phyloP scores from a whole-genome alignment of 2,797 vertebrate genomes.

The Platyrinchus mystaceus region DNA sequence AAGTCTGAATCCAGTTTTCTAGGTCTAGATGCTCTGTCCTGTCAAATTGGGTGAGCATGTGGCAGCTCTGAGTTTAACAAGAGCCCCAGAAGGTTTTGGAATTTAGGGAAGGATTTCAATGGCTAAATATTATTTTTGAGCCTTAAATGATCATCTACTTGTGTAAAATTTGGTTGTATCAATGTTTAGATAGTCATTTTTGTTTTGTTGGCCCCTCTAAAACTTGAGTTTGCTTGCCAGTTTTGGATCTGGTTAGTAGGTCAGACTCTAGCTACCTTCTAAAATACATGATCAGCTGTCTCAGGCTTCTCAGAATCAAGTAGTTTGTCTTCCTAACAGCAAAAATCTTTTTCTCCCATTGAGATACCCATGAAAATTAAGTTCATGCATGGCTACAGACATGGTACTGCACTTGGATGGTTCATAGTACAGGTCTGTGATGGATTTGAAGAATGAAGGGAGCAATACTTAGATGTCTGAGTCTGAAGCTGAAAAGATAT shows the following conservation, averaged over 20 bases:
- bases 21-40: neutral
- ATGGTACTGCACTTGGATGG: slow-evolving; percentile 4
- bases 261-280: neutral
- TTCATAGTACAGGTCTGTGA: neutral
- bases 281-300: neutral
- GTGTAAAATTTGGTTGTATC: neutral
- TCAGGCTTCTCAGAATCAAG: slow-evolving; percentile 34
- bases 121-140: neutral
- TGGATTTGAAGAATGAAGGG: slow-evolving; percentile 28
- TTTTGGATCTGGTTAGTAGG: neutral
- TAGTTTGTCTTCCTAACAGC: neutral
- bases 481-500: slow-evolving; percentile 31
- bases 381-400: neutral
- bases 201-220: neutral
- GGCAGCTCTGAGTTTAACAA: neutral
- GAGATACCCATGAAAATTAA: neutral
- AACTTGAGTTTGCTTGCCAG: neutral
- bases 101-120: neutral
- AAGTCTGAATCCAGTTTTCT: neutral
- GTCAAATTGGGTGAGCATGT: neutral
- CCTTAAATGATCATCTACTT: neutral
- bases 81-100: neutral
- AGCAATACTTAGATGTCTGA: slow-evolving; percentile 46
- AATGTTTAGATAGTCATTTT: neutral
- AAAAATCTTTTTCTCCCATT: neutral